Percentiles rank a stretch among this genome's conserved stretches.
Evolutionary conservation across 2,113 vertebrate species (phyloP).

Genomic region (Bombycilla garrulus): DNA sequence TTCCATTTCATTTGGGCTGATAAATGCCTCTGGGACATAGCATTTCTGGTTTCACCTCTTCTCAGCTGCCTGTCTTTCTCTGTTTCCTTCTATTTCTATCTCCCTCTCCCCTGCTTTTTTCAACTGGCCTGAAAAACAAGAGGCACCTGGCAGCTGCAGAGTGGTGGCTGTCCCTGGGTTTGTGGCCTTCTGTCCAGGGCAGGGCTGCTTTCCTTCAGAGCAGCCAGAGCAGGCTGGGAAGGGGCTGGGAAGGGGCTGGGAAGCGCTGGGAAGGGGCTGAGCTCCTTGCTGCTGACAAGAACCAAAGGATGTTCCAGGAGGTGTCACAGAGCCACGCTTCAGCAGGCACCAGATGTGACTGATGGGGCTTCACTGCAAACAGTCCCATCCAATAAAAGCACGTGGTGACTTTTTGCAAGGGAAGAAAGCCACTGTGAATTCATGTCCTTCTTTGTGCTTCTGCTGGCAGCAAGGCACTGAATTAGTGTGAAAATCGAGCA

Average conservation of each 20-base stretch:
- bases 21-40: constrained; percentile 37
- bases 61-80: not conserved
- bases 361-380: not conserved
- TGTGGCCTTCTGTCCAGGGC: not conserved
- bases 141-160: not conserved
- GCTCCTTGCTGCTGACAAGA: not conserved
- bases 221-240: not conserved
- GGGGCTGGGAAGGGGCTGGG: not conserved
- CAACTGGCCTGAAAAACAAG: not conserved
- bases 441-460: not conserved
- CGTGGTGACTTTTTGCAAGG: not conserved
- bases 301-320: not conserved
- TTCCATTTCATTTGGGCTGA: constrained; percentile 63
- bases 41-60: constrained; percentile 47
- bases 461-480: constrained; percentile 26
- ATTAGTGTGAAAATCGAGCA: constrained; percentile 47
- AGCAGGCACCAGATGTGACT: not conserved
- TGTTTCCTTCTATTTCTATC: not conserved
- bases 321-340: not conserved
- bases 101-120: not conserved
- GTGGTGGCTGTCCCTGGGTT: not conserved
- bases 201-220: not conserved
- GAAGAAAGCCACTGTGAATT: constrained; percentile 21
- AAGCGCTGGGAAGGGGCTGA: not conserved
- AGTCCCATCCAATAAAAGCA: not conserved